Conservation (phyloP, 2,888 invertebrate species). For the Synanthedon vespiformis region DNA sequence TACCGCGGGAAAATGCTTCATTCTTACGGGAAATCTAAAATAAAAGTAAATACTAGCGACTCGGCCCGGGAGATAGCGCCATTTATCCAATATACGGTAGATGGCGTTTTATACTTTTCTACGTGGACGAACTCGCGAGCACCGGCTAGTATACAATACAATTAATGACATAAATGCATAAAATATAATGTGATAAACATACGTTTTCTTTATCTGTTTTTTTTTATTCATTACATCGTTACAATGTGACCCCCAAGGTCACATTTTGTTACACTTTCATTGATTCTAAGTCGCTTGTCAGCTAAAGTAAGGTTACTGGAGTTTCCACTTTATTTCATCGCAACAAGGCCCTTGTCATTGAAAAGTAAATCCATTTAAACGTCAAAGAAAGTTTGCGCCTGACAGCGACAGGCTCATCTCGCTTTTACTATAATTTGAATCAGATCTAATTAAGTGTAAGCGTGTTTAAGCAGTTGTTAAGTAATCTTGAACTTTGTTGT, state of each 20-base stretch:
- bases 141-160: too few species aligned
- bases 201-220: neutral
- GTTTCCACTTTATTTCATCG: neutral
- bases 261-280: slow-evolving; percentile 6
- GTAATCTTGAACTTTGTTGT: neutral
- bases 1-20: too few species aligned
- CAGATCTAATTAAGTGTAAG: neutral
- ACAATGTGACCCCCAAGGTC: neutral
- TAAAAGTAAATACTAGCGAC: too few species aligned
- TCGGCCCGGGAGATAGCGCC: too few species aligned
- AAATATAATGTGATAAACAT: too few species aligned
- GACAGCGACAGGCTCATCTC: neutral
- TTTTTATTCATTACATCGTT: neutral
- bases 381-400: neutral
- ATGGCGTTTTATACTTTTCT: too few species aligned
- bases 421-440: neutral
- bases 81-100: too few species aligned
- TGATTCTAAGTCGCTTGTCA: slow-evolving; percentile 1
- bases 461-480: neutral
- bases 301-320: neutral
- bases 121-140: too few species aligned
- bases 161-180: too few species aligned
- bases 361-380: neutral
- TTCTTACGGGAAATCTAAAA: too few species aligned
- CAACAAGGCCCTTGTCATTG: neutral